Percentiles rank a stretch among this genome's conserved stretches.
Conservation (phyloP, 92 coral and sea anemone genomes). For the Nematostella vectensis region DNA sequence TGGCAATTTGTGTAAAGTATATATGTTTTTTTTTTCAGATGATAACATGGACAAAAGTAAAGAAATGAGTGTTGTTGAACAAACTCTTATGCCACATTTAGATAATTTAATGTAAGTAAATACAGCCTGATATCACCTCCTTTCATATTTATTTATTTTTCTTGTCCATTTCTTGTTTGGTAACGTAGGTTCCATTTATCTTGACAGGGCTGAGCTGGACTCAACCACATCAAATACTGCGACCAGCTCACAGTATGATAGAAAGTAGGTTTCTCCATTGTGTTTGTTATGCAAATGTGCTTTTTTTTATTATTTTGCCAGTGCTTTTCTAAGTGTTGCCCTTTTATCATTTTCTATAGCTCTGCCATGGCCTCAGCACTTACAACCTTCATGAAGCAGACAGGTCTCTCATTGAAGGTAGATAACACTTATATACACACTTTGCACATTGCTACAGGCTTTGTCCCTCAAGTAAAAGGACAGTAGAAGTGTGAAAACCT, state of each 20-base stretch:
- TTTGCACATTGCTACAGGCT: no score
- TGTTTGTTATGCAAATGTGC: no score
- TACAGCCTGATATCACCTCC: no score
- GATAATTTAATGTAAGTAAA: constrained; percentile 71
- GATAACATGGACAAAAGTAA: constrained; percentile 91
- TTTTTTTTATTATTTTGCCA: no score
- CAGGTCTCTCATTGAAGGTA: constrained; percentile 84
- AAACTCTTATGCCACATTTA: constrained; percentile 83
- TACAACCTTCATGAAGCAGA: constrained; percentile 93
- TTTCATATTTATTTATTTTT: no score
- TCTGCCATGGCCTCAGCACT: constrained; percentile 89
- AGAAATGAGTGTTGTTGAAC: constrained; percentile 91
- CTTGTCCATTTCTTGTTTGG: no score
- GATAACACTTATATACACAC: not conserved
- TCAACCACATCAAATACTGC: constrained; percentile 43
- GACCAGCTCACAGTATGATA: constrained; percentile 44
- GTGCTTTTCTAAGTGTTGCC: no score
- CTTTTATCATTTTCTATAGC: constrained; percentile 19
- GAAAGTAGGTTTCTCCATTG: constrained; percentile 35
- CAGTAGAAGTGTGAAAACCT: no score
- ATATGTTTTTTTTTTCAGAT: constrained; percentile 62
- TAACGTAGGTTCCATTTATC: no score
- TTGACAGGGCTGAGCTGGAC: constrained; percentile 59
- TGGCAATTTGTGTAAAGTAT: no score
- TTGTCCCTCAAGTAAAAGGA: no score